Conservation (phyloP, 2,113 vertebrate species). For the Mungos mungo region DNA sequence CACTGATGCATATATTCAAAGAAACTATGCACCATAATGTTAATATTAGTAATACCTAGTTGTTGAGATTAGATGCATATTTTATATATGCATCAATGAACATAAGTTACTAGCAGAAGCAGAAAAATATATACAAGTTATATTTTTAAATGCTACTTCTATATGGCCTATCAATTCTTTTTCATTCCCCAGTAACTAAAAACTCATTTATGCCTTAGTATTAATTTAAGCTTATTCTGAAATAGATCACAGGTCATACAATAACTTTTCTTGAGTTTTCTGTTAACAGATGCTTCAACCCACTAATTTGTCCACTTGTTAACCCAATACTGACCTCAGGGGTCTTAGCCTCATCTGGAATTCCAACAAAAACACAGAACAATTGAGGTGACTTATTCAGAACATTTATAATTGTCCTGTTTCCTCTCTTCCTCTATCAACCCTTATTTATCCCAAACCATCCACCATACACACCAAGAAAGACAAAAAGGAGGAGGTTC, state of each 20-base stretch:
- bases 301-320: neutral
- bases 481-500: neutral
- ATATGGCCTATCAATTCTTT: neutral
- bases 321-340: neutral
- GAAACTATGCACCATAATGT: neutral
- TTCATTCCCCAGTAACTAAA: neutral
- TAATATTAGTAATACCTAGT: neutral
- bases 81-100: neutral
- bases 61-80: neutral
- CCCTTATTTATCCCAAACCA: neutral
- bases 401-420: neutral
- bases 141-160: neutral
- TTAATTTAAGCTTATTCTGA: slow-evolving; percentile 15
- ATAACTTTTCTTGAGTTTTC: neutral
- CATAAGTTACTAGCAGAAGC: neutral
- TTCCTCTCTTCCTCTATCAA: neutral
- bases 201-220: neutral
- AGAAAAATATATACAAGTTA: neutral
- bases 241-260: neutral
- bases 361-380: neutral
- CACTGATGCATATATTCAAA: neutral
- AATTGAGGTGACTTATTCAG: neutral
- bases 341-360: neutral
- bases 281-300: neutral
- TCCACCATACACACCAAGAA: neutral